phyloP scores from a whole-genome alignment of 1,140 invertebrate genomes.

The Proctacanthus coquilletti region DNA sequence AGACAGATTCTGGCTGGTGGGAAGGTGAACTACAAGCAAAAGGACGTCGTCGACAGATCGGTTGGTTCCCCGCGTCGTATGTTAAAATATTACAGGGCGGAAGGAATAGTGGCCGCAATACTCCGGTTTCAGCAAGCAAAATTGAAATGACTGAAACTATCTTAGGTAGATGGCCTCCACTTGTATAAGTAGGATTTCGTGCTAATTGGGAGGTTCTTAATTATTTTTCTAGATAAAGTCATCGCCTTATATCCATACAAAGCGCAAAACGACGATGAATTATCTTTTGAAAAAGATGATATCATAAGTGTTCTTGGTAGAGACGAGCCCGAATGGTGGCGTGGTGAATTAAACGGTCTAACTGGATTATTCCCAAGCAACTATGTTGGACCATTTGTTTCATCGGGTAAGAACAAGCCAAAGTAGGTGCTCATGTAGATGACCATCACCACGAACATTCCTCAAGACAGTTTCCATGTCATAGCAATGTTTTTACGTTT shows the following conservation, averaged over 20 bases:
- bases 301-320: constrained; percentile 82
- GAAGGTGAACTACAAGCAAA: constrained; percentile 96
- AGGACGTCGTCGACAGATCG: constrained; percentile 86
- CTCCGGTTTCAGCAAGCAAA: constrained; percentile 39
- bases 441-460: no score
- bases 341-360: constrained; percentile 74
- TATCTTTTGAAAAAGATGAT: constrained; percentile 87
- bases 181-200: no score
- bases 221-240: constrained; percentile 53
- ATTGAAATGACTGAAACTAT: constrained; percentile 35
- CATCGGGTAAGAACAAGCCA: constrained; percentile 23
- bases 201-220: not conserved
- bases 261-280: constrained; percentile 85
- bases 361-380: constrained; percentile 85
- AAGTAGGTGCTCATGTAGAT: not conserved
- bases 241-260: constrained; percentile 84
- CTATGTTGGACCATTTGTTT: constrained; percentile 48
- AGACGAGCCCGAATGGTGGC: constrained; percentile 93
- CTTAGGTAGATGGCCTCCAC: constrained; percentile 30
- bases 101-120: constrained; percentile 51
- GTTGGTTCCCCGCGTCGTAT: constrained; percentile 96
- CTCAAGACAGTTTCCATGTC: no score
- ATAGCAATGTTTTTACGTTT: no score
- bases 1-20: constrained; percentile 96
- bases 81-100: constrained; percentile 68